These are phyloP conservation scores for Micromys minutus DNA, from an alignment of 2,113 vertebrate species.

Conservation along the genomic window DNA sequence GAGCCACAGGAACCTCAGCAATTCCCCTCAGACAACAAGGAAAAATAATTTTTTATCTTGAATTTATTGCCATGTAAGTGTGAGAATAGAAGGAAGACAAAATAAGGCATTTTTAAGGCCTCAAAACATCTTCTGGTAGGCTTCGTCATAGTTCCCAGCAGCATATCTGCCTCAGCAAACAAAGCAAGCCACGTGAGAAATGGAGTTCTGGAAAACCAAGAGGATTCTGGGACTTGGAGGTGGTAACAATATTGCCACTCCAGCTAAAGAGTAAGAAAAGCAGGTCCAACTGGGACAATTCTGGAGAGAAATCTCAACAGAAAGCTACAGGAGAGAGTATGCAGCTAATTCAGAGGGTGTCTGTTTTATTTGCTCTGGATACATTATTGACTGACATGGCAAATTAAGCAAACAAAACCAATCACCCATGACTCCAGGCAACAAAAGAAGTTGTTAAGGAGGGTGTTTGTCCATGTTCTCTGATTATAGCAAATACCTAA, in stretches of 20 bases:
- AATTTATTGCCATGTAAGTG: background rate
- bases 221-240: background rate
- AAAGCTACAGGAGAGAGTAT: background rate
- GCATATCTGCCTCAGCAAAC: background rate
- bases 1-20: background rate
- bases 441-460: background rate
- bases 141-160: background rate
- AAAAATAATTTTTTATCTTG: background rate
- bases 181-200: background rate
- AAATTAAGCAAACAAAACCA: background rate
- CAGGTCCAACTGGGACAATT: background rate
- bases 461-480: background rate
- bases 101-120: background rate
- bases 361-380: background rate
- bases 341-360: background rate
- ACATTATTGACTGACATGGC: background rate
- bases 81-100: background rate
- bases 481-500: background rate
- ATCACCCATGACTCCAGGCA: background rate
- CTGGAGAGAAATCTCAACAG: background rate
- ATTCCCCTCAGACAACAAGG: background rate
- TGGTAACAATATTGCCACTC: fast-evolving
- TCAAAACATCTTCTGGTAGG: background rate
- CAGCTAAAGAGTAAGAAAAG: background rate
- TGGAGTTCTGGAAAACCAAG: background rate